Base-by-base conservation (phyloP, 2,113 vertebrate species). In the Chunga burmeisteri region DNA sequence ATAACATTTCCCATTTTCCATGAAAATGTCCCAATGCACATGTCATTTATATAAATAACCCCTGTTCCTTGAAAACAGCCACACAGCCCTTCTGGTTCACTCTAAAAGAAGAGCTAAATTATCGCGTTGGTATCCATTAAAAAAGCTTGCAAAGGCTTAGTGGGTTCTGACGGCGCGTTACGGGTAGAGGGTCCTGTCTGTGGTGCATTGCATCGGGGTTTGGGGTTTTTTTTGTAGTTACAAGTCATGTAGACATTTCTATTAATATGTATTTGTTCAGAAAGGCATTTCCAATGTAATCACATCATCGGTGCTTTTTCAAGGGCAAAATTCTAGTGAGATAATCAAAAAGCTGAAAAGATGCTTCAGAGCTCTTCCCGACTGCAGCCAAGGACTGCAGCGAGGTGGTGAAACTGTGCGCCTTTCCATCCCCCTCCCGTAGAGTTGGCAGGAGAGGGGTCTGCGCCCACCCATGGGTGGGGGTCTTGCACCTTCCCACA, bases 251-350 rank as follows among this genome's bases (percentile, higher is more conserved):
- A 47, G 80, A 30, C 6, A 1, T 29, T 81, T 21, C 88, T 20
- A 40, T 96, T 67, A 86, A 88, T 78, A 52, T 78, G 79, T 21
- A 84, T 95, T 91, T 81, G 88, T 56, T 92, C 86, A 59, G 82
- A 44, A 86, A 84, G 77, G 90, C 90, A 90, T 68, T 90, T 93
- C 96, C 61, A 8, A 1, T 70, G 94, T 83, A 86, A 95, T 94
- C 86, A 36, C 81, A 78, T 96, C 86, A 83, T 26, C 9, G 1
- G 59, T 6, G n/a, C 80, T 71, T 73, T 59, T 67, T 59, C 94
- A 88, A 95, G 94, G 95, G 86, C 92, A 79, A 8, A 78, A 81
- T 59, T 26, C 72, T 38, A n/a, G 73, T 14, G 32, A 56, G 88
- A 63, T 49, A 30, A 63, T 44, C 58, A 9, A 81, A 77, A 78